These are phyloP conservation scores for Callipepla californica DNA, from an alignment of 2,113 vertebrate species.

Conservation along the genomic window DNA sequence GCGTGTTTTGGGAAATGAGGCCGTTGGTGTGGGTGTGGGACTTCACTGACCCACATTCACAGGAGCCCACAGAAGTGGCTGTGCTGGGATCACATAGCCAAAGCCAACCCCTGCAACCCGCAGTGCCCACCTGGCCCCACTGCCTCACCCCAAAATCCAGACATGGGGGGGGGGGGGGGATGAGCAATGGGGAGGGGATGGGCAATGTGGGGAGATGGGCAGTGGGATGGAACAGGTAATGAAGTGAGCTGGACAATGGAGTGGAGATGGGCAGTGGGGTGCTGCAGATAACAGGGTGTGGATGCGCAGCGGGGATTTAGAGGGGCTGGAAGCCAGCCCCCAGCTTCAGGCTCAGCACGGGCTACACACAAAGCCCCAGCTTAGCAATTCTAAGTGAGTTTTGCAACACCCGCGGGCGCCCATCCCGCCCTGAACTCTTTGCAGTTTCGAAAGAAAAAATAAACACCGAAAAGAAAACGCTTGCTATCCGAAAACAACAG, in stretches of 20 bases:
- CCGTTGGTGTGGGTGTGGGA: slow-evolving; percentile 39
- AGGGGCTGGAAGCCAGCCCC: background rate
- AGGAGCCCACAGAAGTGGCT: background rate
- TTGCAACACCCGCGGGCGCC: slow-evolving; percentile 50
- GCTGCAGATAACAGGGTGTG: too few relatives aligned
- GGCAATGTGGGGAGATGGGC: too few relatives aligned
- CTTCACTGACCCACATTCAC: slow-evolving; percentile 33
- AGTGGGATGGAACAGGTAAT: too few relatives aligned
- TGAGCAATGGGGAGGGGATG: too few relatives aligned
- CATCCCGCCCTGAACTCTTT: background rate
- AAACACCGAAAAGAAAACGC: background rate
- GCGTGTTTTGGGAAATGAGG: slow-evolving; percentile 27
- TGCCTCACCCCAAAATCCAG: background rate
- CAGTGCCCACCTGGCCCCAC: accelerated
- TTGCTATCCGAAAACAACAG: background rate
- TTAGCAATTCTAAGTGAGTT: slow-evolving; percentile 5
- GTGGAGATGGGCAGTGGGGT: too few relatives aligned
- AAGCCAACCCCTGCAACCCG: background rate
- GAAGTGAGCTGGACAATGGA: too few relatives aligned
- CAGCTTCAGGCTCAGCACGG: background rate
- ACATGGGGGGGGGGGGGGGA: too few relatives aligned
- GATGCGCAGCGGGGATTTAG: background rate
- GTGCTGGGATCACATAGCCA: background rate
- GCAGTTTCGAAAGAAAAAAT: background rate
- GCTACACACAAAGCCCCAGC: background rate